Evolutionary conservation across 1,140 invertebrate genomes (phyloP), one percentile per base, ranked within the genome.

Genomic region (Alviniconcha marisindica): DNA sequence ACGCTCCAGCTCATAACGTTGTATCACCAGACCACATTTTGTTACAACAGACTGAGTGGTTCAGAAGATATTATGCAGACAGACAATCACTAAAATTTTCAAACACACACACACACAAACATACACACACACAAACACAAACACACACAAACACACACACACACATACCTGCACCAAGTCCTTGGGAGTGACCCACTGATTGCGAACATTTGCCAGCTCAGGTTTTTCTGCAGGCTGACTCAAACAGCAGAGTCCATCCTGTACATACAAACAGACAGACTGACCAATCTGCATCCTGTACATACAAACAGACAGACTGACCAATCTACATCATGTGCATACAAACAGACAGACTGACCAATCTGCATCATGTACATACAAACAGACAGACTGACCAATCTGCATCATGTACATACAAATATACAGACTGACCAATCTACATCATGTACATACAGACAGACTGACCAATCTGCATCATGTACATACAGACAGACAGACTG

Each of bases 241-340:
- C 10, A 93, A 83, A 84, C 89, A 90, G 60, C 91, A 91, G 60
- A 89, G 73, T 33, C 86, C 87, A 86, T 92, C 90, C 91, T 92
- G 83, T 33, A 88, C 74, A 63, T 7, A 18, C 24, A 81, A 15
- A 63, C 77, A 42, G 31, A 66, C 31, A 33, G 0, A 5, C 21
- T 51, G 12, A 15, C 12, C 12, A 21, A 15, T 21, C 21, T 15
- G 48, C 12, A 51, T 51, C 12, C 48, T 15, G 21, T 0, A 15
- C 12, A 51, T 51, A 12, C 48, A 51, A 12, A 7, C 48, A 15
- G 48, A 51, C 12, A 51, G 21, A 15, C 48, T 1, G 0, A 12
- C 48, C 12, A 21, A 21, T 15, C 12, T 21, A 21, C 12, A 21
- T 51, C 48, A 51, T 51, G 12, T 51, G 48, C 48, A 51, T 51